Evolutionary conservation across 2,888 invertebrate species (phyloP).

Genomic region (Chelonus formosanus): DNA sequence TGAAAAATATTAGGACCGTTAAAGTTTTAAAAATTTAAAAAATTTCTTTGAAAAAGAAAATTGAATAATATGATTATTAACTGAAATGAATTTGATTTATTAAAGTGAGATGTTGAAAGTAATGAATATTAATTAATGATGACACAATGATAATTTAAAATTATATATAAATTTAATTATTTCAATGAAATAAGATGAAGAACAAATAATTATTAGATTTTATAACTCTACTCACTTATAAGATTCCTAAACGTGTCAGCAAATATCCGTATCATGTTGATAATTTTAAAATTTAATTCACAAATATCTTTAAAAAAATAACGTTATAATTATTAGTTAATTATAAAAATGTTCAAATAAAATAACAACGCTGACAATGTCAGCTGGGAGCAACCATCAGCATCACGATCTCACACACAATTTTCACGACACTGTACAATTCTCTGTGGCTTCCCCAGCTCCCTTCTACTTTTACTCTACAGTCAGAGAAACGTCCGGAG

Average conservation of each 20-base stretch:
- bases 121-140: too few relatives aligned
- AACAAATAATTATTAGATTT: not conserved
- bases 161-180: too few relatives aligned
- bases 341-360: constrained; percentile 17
- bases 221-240: constrained; percentile 55
- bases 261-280: constrained; percentile 60
- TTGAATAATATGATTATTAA: too few relatives aligned
- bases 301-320: constrained; percentile 7
- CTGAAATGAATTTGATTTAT: too few relatives aligned
- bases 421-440: constrained; percentile 28
- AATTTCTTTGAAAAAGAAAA: too few relatives aligned
- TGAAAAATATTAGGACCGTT: too few relatives aligned
- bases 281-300: constrained; percentile 19
- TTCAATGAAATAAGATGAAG: not conserved
- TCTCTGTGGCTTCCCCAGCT: constrained; percentile 15
- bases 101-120: too few relatives aligned
- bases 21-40: too few relatives aligned
- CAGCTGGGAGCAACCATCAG: constrained; percentile 38
- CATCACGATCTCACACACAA: constrained; percentile 36
- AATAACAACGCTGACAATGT: constrained; percentile 25
- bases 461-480: constrained; percentile 24
- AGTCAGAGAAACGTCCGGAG: constrained; percentile 19
- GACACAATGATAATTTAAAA: too few relatives aligned
- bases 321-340: not conserved
- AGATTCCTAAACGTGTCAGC: constrained; percentile 57